Conservation (phyloP, 92 coral and sea anemone genomes). For the Umimayanthus chanpuru region DNA sequence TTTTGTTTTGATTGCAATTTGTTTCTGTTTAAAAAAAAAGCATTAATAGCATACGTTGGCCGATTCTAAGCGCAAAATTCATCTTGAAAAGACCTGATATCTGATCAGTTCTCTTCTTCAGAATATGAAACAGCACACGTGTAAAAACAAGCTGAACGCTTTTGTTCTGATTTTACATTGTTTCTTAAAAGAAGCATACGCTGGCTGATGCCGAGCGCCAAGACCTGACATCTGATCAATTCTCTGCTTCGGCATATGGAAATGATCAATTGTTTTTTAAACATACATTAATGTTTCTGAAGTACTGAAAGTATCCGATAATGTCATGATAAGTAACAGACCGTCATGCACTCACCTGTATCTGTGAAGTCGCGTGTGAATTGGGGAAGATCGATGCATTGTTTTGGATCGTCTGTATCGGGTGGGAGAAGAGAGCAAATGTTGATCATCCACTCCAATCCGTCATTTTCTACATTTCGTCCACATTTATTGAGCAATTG, state of each 20-base stretch:
- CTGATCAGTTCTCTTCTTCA: not conserved
- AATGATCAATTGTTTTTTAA: no score
- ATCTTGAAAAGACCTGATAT: no score
- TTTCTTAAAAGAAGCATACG: no score
- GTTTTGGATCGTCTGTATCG: not conserved
- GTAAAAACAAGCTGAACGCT: not conserved
- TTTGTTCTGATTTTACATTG: not conserved
- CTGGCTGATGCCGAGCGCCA: no score
- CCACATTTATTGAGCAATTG: constrained; percentile 24
- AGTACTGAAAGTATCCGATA: not conserved
- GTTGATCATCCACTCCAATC: constrained; percentile 35
- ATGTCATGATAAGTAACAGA: not conserved
- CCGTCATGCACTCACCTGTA: constrained; percentile 1
- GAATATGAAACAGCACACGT: not conserved
- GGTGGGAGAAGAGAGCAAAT: constrained; percentile 5
- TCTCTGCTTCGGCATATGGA: not conserved
- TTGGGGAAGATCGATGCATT: constrained; percentile 30
- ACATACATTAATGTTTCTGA: no score
- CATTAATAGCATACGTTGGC: no score
- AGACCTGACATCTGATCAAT: no score
- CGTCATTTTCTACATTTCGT: not conserved
- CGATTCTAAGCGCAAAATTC: no score
- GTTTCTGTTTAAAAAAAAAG: no score
- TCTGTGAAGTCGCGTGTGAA: constrained; percentile 35
- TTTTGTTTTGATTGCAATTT: not conserved